Conservation (phyloP, 2,113 vertebrate species). For the Crotalus horridus region DNA sequence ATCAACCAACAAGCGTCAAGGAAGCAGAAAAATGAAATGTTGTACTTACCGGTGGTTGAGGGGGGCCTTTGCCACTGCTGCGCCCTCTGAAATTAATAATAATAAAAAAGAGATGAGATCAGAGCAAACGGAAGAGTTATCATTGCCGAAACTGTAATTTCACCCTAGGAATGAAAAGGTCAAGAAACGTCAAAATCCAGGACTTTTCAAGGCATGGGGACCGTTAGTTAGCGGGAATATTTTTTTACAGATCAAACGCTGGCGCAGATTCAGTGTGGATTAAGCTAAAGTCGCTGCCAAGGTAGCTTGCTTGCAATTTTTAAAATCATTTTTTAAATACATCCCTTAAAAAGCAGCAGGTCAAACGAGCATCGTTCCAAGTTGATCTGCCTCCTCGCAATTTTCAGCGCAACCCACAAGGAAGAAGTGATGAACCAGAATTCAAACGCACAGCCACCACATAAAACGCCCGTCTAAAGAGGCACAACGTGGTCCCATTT, state of each 20-base stretch:
- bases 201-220: not conserved
- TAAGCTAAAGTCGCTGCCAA: not conserved
- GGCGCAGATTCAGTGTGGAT: rapidly evolving
- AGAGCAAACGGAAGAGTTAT: conserved; percentile 6
- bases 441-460: not conserved
- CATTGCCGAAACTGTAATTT: not conserved
- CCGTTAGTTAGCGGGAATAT: not conserved
- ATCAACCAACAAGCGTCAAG: not conserved
- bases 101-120: conserved; percentile 48
- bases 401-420: not conserved
- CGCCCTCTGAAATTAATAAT: conserved; percentile 84
- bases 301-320: not conserved
- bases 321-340: not conserved
- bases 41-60: conserved; percentile 83
- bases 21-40: not conserved
- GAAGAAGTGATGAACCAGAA: not conserved
- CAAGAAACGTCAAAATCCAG: not conserved
- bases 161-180: not conserved
- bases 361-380: not conserved
- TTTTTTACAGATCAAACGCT: not conserved
- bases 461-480: not conserved
- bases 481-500: not conserved
- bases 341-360: not conserved
- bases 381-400: not conserved
- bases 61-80: conserved; percentile 90